Percentiles rank a stretch among this genome's conserved stretches.
Conservation (phyloP, 2,888 invertebrate genomes). For the Papilio gigon region DNA sequence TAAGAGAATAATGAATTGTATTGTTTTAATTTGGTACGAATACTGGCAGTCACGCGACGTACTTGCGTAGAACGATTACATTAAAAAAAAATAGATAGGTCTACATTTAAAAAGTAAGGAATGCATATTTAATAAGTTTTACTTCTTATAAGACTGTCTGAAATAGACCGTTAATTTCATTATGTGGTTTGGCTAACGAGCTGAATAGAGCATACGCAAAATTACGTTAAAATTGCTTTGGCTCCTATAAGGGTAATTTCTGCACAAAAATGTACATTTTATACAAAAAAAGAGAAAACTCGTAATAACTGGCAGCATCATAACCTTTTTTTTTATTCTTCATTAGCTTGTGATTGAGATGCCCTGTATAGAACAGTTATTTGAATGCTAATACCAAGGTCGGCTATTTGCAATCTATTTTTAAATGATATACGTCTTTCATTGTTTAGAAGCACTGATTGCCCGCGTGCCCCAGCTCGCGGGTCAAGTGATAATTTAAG, state of each 20-base stretch:
- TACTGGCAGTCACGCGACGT: not conserved
- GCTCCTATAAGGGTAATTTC: constrained; percentile 2
- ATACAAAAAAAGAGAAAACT: not conserved
- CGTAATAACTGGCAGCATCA: not conserved
- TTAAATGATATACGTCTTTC: not conserved
- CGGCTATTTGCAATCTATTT: constrained; percentile 6
- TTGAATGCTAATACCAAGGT: constrained; percentile 22
- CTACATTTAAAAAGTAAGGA: not conserved
- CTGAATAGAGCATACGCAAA: not conserved
- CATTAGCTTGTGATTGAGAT: not conserved
- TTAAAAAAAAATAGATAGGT: not conserved
- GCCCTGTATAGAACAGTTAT: not conserved
- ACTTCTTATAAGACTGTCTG: not conserved
- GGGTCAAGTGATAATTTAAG: constrained; percentile 6
- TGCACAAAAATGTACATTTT: not conserved
- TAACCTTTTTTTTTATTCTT: not conserved
- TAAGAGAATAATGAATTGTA: not conserved
- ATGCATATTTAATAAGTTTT: not conserved
- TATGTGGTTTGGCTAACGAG: not conserved
- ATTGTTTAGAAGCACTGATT: constrained; percentile 20
- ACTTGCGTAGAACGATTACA: not conserved
- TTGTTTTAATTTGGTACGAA: not conserved
- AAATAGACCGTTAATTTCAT: not conserved
- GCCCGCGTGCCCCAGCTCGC: not conserved
- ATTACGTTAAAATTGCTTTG: not conserved